These are phyloP conservation scores for Oncorhynchus mykiss DNA, from an alignment of 2,113 vertebrate species.

Conservation along the genomic window DNA sequence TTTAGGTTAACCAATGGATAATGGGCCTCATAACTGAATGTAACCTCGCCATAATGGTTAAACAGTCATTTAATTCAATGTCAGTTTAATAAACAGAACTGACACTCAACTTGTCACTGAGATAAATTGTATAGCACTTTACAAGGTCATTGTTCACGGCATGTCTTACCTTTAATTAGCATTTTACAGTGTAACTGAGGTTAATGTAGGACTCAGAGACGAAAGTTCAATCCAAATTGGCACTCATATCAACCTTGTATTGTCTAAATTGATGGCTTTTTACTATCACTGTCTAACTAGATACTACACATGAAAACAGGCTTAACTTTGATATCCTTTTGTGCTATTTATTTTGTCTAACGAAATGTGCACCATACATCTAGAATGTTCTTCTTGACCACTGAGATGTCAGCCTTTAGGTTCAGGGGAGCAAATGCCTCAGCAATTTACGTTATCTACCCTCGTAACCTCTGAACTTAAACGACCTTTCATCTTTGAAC, in stretches of 20 bases:
- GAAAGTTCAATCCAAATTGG: constrained; percentile 63
- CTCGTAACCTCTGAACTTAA: constrained; percentile 49
- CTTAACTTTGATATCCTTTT: background rate
- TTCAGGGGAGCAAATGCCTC: constrained; percentile 32
- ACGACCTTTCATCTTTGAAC: constrained; percentile 74
- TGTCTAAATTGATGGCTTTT: background rate
- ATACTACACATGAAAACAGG: background rate
- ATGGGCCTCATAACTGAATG: constrained; percentile 52
- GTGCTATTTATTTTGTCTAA: background rate
- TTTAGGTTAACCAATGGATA: constrained; percentile 35
- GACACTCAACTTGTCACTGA: constrained; percentile 56
- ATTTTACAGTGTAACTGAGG: constrained; percentile 57
- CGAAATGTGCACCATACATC: background rate
- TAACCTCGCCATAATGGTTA: constrained; percentile 44
- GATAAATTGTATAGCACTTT: constrained; percentile 62
- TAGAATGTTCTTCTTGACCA: background rate
- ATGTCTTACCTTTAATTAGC: constrained; percentile 55
- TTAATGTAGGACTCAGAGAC: constrained; percentile 54
- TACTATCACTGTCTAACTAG: background rate
- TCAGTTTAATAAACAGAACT: constrained; percentile 60
- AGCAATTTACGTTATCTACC: constrained; percentile 62
- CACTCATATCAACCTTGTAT: constrained; percentile 58
- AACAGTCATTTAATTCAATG: constrained; percentile 64
- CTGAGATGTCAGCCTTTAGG: constrained; percentile 17
- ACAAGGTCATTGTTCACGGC: constrained; percentile 51